Evolutionary conservation across 2,113 vertebrate species (phyloP), one percentile per base, ranked within the genome.

Genomic region (Salvelinus alpinus): DNA sequence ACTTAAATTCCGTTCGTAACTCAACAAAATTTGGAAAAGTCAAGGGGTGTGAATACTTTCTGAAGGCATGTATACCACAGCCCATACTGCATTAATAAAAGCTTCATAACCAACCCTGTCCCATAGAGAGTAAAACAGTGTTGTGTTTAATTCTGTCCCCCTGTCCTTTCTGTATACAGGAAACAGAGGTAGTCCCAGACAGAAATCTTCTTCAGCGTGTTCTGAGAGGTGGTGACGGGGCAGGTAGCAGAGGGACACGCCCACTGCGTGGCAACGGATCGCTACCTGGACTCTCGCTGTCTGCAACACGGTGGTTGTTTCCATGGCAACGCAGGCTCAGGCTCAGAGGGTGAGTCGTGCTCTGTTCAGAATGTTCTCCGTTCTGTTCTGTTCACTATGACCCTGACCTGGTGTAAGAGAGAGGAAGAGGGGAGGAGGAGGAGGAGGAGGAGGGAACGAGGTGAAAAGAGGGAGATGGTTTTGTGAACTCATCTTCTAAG

Each of bases 281-380:
- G 91, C 47, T 87, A 95, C 85, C 93, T 93, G 71, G 97, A 99
- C 82, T 77, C 92, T 99, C 29, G 91, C 95, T 86, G 95, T 99
- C 92, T 99, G 98, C 92, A 99, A 99, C 89, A 97, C 96, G 0
- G 98, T 98, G 84, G 88, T 98, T 90, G 97, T 99, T 87, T 98
- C 96, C 85, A 97, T 93, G 83, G 90, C 93, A 88, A 96, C 95
- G 13, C 12, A 3, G 0, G 91, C 94, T 80, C 94, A 92, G 89
- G 93, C 95, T 88, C 93, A 91, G 90, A 94, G 95, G 94, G 97
- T 99, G 93, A 95, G 92, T 9, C 38, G 38, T 44, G 48, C 13
- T 54, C 13, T 14, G 48, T 54, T 54, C 38, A 2, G 8, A 54
- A 13, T 14, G 4, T 54, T 18, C 38, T 44, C 4, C 4, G 14